Evolutionary conservation across 1,140 invertebrate species (phyloP).

Genomic region (Euura lappo): DNA sequence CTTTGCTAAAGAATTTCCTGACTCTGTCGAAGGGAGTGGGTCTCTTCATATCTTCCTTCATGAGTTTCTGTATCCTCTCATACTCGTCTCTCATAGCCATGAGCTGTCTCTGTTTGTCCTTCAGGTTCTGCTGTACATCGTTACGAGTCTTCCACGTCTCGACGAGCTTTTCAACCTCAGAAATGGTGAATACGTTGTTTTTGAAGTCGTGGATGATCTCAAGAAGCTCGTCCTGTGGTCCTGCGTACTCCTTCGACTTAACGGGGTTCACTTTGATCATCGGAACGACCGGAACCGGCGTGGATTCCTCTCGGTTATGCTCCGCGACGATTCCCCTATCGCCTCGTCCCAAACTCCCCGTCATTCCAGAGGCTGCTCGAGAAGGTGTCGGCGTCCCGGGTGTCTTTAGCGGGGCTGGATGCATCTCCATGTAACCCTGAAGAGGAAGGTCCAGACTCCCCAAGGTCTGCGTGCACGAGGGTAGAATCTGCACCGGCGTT

Average conservation of each 20-base stretch:
- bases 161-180: conserved; percentile 83
- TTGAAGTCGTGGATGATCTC: conserved; percentile 91
- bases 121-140: conserved; percentile 84
- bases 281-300: conserved; percentile 18
- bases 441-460: conserved; percentile 47
- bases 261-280: conserved; percentile 30
- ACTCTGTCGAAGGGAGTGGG: conserved; percentile 80
- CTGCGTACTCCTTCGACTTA: conserved; percentile 30
- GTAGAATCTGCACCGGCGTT: conserved; percentile 39
- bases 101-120: conserved; percentile 83
- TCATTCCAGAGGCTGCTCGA: neutral
- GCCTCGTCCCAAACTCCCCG: neutral
- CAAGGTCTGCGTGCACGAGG: conserved; percentile 32
- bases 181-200: conserved; percentile 84
- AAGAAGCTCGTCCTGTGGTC: conserved; percentile 76
- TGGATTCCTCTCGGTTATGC: conserved; percentile 37
- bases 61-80: conserved; percentile 78
- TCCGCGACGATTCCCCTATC: neutral
- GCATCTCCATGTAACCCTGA: conserved; percentile 63
- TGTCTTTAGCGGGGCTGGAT: conserved; percentile 44
- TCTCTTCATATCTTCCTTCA: conserved; percentile 74
- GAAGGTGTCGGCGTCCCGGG: neutral
- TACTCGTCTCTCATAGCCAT: conserved; percentile 80
- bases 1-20: conserved; percentile 76
- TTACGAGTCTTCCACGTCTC: conserved; percentile 85